Conservation (phyloP, 2,113 vertebrate genomes). For the Pongo abelii region DNA sequence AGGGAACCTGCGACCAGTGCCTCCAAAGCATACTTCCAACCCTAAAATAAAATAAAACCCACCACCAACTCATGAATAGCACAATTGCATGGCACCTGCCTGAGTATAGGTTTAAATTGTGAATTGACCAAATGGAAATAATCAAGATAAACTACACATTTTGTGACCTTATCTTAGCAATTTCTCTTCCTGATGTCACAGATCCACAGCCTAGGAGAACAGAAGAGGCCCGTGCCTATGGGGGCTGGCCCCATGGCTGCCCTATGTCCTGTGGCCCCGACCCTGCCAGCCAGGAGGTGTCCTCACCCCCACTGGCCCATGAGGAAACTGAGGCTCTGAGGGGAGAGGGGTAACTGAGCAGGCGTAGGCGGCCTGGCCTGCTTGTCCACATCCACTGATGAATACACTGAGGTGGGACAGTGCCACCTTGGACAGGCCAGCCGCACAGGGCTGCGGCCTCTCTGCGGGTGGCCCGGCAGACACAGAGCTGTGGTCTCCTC, state of each 20-base stretch:
- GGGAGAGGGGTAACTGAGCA: neutral
- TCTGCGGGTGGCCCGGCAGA: neutral
- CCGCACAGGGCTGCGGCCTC: neutral
- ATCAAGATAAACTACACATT: neutral
- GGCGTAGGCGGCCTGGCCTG: fast-evolving
- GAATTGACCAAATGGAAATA: constrained; percentile 40
- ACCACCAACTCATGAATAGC: neutral
- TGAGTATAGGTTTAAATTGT: neutral
- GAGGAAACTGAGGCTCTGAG: neutral
- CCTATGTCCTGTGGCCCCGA: fast-evolving
- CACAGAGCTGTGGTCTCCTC: neutral
- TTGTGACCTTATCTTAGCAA: neutral
- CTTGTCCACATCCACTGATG: fast-evolving
- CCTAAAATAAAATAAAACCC: neutral
- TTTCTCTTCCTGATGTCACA: neutral
- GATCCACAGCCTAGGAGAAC: neutral
- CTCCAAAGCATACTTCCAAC: neutral
- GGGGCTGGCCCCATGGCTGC: neutral
- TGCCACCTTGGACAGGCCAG: neutral
- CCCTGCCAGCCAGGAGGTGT: fast-evolving
- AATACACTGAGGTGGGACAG: fast-evolving
- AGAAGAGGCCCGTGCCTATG: fast-evolving
- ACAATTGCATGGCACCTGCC: neutral
- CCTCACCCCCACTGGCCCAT: fast-evolving
- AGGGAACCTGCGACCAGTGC: neutral